Evolutionary conservation across 1,140 invertebrate species (phyloP).

Genomic region (Bombus pyrosoma): DNA sequence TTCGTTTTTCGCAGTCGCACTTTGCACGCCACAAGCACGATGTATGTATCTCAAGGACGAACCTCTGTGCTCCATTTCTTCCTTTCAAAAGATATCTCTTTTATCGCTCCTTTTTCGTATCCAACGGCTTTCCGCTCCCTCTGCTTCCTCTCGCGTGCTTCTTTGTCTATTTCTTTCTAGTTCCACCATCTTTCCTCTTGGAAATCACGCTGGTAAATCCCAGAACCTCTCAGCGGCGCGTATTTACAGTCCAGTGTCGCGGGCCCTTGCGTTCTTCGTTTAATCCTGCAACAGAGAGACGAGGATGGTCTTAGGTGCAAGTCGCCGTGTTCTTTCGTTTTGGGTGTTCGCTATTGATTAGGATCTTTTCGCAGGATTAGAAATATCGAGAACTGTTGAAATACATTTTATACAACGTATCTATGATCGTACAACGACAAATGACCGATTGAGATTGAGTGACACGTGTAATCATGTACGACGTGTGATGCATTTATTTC

Average conservation of each 20-base stretch:
- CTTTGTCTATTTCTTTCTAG: conserved; percentile 23
- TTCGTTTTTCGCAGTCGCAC: conserved; percentile 57
- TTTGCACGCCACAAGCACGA: conserved; percentile 54
- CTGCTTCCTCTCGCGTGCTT: conserved; percentile 25
- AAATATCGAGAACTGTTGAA: background rate
- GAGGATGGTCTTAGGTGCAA: conserved; percentile 50
- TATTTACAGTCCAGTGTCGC: conserved; percentile 59
- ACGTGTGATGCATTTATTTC: too few species aligned
- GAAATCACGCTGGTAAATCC: conserved; percentile 62
- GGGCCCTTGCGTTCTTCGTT: conserved; percentile 45
- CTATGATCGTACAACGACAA: background rate
- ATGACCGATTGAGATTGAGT: background rate
- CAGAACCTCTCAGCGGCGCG: conserved; percentile 55
- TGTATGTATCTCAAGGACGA: conserved; percentile 66
- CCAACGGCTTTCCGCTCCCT: too few species aligned
- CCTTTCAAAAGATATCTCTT: background rate
- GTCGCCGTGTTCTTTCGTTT: conserved; percentile 4
- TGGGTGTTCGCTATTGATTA: too few species aligned
- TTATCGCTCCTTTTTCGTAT: conserved; percentile 5
- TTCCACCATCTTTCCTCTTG: background rate
- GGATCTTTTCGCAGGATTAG: background rate
- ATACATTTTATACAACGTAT: background rate
- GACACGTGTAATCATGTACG: background rate
- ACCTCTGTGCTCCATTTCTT: conserved; percentile 43
- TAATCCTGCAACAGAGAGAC: conserved; percentile 73